phyloP scores from a whole-genome alignment of 2,888 invertebrate genomes.

The Elgonia sp. region DNA sequence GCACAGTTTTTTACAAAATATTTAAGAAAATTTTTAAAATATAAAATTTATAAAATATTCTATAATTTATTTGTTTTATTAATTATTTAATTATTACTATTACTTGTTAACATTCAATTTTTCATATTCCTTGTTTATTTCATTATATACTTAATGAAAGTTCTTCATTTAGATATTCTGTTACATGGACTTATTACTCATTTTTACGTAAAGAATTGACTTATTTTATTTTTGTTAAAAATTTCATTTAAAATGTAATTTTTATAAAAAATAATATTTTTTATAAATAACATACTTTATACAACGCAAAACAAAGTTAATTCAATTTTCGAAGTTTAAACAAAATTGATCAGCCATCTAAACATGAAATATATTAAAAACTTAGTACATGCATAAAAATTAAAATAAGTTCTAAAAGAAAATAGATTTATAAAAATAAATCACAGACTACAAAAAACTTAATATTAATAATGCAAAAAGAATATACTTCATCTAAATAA shows the following conservation, averaged over 20 bases:
- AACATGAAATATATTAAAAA: too few species aligned
- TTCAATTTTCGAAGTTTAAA: too few species aligned
- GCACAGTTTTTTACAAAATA: too few species aligned
- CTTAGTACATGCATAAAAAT: too few species aligned
- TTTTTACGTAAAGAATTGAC: not conserved
- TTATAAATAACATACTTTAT: too few species aligned
- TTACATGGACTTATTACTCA: slow-evolving; percentile 10
- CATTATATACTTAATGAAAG: not conserved
- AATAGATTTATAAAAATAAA: not conserved
- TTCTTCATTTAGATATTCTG: slow-evolving; percentile 19
- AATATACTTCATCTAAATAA: slow-evolving; percentile 67
- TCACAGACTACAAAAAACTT: not conserved
- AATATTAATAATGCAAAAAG: slow-evolving; percentile 72
- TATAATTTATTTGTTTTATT: too few species aligned
- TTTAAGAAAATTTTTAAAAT: too few species aligned
- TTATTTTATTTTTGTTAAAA: not conserved
- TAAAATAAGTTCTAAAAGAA: too few species aligned
- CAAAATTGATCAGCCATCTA: too few species aligned
- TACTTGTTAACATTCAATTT: not conserved
- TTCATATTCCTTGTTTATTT: not conserved
- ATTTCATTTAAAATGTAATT: not conserved
- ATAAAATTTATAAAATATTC: too few species aligned
- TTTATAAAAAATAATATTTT: not conserved
- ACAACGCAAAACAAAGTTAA: too few species aligned
- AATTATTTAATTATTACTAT: not conserved